phyloP scores from a whole-genome alignment of 2,797 vertebrate species.

The Tinamus major region DNA sequence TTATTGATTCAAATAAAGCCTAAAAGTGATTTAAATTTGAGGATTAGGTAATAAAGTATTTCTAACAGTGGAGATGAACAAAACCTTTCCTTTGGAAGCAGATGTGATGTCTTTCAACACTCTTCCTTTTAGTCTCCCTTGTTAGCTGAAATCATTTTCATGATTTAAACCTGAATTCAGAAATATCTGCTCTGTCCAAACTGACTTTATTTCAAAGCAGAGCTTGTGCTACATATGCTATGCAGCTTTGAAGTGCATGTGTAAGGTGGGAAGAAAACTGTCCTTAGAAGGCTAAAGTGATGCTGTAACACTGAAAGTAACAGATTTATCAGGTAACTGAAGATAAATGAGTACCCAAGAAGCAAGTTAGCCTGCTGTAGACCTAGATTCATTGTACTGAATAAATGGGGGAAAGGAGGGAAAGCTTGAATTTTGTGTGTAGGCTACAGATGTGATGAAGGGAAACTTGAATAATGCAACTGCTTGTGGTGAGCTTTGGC shows the following conservation, averaged over 20 bases:
- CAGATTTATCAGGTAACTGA: neutral
- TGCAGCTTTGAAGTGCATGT: neutral
- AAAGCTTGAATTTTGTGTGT: neutral
- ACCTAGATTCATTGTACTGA: neutral
- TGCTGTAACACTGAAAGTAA: neutral
- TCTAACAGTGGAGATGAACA: neutral
- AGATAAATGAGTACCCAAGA: neutral
- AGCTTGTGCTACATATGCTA: neutral
- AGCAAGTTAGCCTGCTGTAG: neutral
- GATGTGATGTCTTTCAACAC: neutral
- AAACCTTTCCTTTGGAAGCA: neutral
- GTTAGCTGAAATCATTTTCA: neutral
- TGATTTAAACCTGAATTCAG: neutral
- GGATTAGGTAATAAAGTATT: neutral
- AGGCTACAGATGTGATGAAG: neutral
- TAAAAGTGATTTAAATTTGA: neutral
- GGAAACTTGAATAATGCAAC: neutral
- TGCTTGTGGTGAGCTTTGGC: neutral
- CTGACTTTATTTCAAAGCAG: neutral
- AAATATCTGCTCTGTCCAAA: neutral
- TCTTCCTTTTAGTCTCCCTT: neutral
- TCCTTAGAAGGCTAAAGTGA: neutral
- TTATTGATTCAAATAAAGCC: neutral
- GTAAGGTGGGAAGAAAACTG: neutral
- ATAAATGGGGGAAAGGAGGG: too few relatives aligned